phyloP scores from a whole-genome alignment of 92 coral and sea anemone species.

The Phymanthus crucifer region DNA sequence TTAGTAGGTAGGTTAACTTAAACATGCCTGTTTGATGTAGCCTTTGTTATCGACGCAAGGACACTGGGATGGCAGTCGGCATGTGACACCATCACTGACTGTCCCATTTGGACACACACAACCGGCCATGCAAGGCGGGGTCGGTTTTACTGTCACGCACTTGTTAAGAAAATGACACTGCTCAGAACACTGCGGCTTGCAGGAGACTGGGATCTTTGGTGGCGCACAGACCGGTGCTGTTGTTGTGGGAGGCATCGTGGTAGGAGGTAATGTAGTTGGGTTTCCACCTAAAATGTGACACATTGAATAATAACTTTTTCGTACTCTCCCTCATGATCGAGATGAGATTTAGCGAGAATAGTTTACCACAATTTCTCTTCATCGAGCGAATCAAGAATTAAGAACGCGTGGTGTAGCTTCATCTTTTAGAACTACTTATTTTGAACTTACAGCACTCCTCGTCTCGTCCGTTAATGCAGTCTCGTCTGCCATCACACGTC shows the following conservation, averaged over 20 bases:
- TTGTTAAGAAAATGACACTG: conserved; percentile 52
- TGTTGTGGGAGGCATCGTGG: conserved; percentile 38
- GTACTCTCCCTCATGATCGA: too few relatives aligned
- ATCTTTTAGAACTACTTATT: too few relatives aligned
- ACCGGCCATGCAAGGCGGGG: conserved; percentile 39
- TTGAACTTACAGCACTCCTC: conserved; percentile 60
- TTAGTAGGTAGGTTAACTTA: too few relatives aligned
- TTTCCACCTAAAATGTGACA: background rate
- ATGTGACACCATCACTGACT: conserved; percentile 52
- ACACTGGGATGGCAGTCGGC: conserved; percentile 47
- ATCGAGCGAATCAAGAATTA: too few relatives aligned
- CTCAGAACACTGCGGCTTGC: conserved; percentile 45
- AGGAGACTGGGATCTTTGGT: conserved; percentile 41
- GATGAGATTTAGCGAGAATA: too few relatives aligned
- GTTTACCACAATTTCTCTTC: too few relatives aligned
- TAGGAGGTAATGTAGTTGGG: conserved; percentile 32
- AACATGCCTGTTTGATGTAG: conserved; percentile 45
- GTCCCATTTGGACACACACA: conserved; percentile 60
- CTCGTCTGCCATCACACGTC: conserved; percentile 58
- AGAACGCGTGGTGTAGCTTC: too few relatives aligned
- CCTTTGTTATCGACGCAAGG: conserved; percentile 49
- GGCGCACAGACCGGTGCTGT: conserved; percentile 47
- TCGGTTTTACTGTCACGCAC: conserved; percentile 26
- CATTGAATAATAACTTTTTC: too few relatives aligned
- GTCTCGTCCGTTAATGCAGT: conserved; percentile 60